Evolutionary conservation across 1,140 invertebrate genomes (phyloP).

Genomic region (Amyelois transitella): DNA sequence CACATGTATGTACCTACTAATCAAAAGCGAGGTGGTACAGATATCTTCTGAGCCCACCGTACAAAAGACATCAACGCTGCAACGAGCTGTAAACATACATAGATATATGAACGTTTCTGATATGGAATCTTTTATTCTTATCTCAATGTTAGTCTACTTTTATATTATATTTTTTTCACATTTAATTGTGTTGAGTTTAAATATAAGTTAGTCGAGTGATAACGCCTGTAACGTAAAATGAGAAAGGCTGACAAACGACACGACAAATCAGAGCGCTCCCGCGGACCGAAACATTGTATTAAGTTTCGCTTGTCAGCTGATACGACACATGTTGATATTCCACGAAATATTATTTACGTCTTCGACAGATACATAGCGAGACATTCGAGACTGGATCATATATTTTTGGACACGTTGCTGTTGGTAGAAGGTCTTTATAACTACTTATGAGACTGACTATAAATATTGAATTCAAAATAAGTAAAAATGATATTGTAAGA

Average conservation of each 20-base stretch:
- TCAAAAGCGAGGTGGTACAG: too few relatives aligned
- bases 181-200: background rate
- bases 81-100: too few relatives aligned
- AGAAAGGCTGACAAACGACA: slow-evolving; percentile 70
- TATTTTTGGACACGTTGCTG: slow-evolving; percentile 1
- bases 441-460: too few relatives aligned
- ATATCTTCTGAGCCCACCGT: too few relatives aligned
- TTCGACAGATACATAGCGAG: slow-evolving; percentile 11
- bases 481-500: too few relatives aligned
- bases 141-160: too few relatives aligned
- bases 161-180: too few relatives aligned
- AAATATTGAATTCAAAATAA: too few relatives aligned
- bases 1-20: too few relatives aligned
- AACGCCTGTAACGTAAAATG: slow-evolving; percentile 46
- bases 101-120: too few relatives aligned
- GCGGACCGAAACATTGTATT: slow-evolving; percentile 61
- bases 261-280: slow-evolving; percentile 62
- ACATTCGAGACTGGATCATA: slow-evolving; percentile 2
- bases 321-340: slow-evolving; percentile 52
- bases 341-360: slow-evolving; percentile 44
- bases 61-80: background rate
- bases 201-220: background rate
- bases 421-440: too few relatives aligned
- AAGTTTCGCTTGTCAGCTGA: slow-evolving; percentile 59
- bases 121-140: too few relatives aligned